These are phyloP conservation scores for Eurystomus gularis DNA, from an alignment of 2,113 vertebrate genomes.

Conservation along the genomic window DNA sequence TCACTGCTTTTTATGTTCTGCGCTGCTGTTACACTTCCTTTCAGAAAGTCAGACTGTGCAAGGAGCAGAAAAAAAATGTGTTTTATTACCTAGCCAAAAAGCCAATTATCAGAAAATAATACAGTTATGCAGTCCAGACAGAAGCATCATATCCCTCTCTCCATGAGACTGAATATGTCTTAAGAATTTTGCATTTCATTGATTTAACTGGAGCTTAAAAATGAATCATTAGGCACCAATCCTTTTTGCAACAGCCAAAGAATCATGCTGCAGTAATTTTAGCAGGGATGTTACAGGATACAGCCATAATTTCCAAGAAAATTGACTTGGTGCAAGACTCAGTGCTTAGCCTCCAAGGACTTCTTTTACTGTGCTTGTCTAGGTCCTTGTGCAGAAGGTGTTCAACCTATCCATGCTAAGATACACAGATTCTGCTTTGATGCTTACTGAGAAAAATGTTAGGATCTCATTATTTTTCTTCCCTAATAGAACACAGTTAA, in stretches of 20 bases:
- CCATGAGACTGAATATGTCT: not conserved
- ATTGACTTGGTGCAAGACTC: not conserved
- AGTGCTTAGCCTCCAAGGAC: not conserved
- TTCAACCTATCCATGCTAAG: not conserved
- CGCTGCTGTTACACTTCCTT: not conserved
- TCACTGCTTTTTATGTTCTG: not conserved
- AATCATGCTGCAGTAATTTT: not conserved
- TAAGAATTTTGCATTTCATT: conserved; percentile 39
- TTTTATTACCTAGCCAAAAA: conserved; percentile 22
- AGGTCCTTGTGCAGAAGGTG: not conserved
- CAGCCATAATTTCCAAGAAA: not conserved
- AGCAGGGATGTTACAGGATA: not conserved
- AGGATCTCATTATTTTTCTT: not conserved
- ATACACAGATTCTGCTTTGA: not conserved
- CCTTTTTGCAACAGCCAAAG: not conserved
- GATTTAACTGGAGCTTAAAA: conserved; percentile 29
- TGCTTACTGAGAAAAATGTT: not conserved
- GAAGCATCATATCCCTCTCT: conserved; percentile 19
- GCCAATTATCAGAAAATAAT: conserved; percentile 32
- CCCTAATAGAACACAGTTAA: not conserved
- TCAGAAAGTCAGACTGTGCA: not conserved
- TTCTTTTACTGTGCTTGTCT: not conserved
- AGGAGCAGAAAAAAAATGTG: not conserved
- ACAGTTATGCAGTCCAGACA: not conserved
- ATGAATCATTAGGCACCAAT: not conserved